Conservation (phyloP, 1,140 invertebrate genomes). For the Asbolus verrucosus region DNA sequence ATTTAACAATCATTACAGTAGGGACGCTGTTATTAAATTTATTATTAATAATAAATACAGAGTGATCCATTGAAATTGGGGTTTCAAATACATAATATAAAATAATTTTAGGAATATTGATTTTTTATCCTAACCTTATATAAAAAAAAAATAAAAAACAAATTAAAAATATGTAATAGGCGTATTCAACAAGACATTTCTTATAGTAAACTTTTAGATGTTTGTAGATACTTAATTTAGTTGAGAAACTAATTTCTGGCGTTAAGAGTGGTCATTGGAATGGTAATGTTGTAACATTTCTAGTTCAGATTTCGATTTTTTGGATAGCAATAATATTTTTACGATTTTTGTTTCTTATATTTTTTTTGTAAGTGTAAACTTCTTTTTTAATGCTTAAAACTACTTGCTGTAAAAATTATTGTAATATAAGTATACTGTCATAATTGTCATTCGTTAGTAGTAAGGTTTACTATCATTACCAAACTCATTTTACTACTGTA, state of each 20-base stretch:
- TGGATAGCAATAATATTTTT: conserved; percentile 46
- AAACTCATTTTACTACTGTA: conserved; percentile 49
- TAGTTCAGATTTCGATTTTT: conserved; percentile 16
- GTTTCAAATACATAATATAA: not conserved
- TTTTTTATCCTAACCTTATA: not conserved
- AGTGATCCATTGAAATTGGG: no score
- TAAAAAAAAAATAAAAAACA: not conserved
- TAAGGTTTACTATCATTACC: conserved; percentile 46
- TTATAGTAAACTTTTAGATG: not conserved
- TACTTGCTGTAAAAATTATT: conserved; percentile 47
- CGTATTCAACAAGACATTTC: no score
- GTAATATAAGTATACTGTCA: conserved; percentile 45
- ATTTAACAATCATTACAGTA: not conserved
- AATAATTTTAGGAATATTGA: conserved; percentile 4
- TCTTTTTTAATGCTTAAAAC: conserved; percentile 9
- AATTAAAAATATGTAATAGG: not conserved
- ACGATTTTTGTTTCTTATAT: conserved; percentile 9
- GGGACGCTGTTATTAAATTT: no score
- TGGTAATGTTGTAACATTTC: not conserved
- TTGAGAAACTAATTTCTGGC: not conserved
- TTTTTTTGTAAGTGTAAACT: conserved; percentile 20
- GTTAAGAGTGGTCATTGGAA: conserved; percentile 17
- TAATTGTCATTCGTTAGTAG: conserved; percentile 25
- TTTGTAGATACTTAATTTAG: conserved; percentile 28
- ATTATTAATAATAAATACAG: no score